Percentiles rank a stretch among this genome's conserved stretches.
phyloP scores from a whole-genome alignment of 2,113 vertebrate genomes.

The Hippocampus guttulatus region DNA sequence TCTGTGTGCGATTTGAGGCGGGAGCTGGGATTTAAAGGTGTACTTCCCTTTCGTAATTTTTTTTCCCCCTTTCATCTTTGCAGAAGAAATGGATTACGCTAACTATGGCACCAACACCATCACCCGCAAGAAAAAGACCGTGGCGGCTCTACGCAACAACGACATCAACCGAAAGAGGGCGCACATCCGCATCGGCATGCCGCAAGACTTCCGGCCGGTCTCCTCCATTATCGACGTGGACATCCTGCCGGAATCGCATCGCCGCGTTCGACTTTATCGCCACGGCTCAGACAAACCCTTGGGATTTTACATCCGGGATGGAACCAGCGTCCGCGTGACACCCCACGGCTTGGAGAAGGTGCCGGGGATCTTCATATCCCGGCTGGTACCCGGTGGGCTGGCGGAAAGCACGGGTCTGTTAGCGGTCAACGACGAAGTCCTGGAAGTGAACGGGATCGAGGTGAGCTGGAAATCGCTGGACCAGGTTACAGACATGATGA shows the following conservation, averaged over 20 bases:
- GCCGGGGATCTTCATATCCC: conserved; percentile 95
- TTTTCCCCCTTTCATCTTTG: conserved; percentile 17
- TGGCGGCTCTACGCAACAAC: conserved; percentile 85
- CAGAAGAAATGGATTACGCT: conserved; percentile 94
- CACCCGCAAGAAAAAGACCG: conserved; percentile 84
- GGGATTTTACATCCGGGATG: conserved; percentile 96
- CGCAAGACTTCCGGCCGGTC: conserved; percentile 93
- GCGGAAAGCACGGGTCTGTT: conserved; percentile 94
- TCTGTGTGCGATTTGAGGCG: conserved; percentile 39
- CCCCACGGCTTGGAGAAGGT: conserved; percentile 94
- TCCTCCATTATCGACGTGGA: conserved; percentile 98
- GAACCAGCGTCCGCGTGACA: conserved; percentile 90
- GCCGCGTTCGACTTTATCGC: conserved; percentile 88
- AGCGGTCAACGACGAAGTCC: conserved; percentile 96
- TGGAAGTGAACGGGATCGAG: conserved; percentile 99
- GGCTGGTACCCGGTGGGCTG: conserved; percentile 91
- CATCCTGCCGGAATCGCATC: conserved; percentile 92
- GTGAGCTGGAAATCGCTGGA: conserved; percentile 94
- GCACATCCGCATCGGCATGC: conserved; percentile 90
- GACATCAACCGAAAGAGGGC: conserved; percentile 86
- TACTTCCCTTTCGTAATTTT: not conserved
- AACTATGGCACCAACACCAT: conserved; percentile 86
- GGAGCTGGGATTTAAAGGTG: conserved; percentile 14
- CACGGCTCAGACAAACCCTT: conserved; percentile 93
- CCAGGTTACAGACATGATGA: conserved; percentile 99